A percentile compares a stretch with the other conserved stretches of the same genome.
Conservation (phyloP, 2,888 invertebrate genomes). For the Mimas tiliae region DNA sequence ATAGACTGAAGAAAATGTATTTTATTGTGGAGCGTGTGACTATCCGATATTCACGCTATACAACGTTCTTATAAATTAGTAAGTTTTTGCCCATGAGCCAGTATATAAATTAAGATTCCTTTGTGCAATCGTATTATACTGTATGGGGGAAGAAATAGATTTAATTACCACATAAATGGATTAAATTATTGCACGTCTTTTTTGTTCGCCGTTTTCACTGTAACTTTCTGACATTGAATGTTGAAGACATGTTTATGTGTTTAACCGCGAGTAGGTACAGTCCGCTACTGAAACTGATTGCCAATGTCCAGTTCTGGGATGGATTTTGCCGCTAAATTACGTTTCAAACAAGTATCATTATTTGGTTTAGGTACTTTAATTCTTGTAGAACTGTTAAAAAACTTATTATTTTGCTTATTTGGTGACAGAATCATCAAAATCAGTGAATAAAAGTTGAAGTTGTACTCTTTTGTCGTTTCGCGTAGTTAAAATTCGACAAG, state of each 20-base stretch:
- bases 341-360: no score
- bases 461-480: no score
- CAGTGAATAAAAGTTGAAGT: no score
- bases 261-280: not conserved
- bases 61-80: slow-evolving; percentile 21
- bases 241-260: slow-evolving; percentile 16
- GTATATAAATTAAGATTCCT: slow-evolving; percentile 24
- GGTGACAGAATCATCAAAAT: no score
- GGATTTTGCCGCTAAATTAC: not conserved
- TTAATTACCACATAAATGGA: slow-evolving; percentile 24
- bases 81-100: slow-evolving; percentile 17
- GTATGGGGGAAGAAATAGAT: slow-evolving; percentile 23
- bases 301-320: not conserved
- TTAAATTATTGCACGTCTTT: slow-evolving; percentile 21
- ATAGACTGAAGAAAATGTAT: slow-evolving; percentile 35
- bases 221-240: slow-evolving; percentile 19
- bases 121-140: slow-evolving; percentile 25
- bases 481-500: no score
- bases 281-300: not conserved
- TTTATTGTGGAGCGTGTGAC: slow-evolving; percentile 32
- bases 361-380: no score
- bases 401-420: no score
- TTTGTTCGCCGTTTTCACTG: slow-evolving; percentile 15
- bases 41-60: slow-evolving; percentile 26
- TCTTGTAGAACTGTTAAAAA: no score